A percentile compares a stretch with the other conserved stretches of the same genome.
phyloP scores from a whole-genome alignment of 2,113 vertebrate genomes.

The Paralichthys olivaceus region DNA sequence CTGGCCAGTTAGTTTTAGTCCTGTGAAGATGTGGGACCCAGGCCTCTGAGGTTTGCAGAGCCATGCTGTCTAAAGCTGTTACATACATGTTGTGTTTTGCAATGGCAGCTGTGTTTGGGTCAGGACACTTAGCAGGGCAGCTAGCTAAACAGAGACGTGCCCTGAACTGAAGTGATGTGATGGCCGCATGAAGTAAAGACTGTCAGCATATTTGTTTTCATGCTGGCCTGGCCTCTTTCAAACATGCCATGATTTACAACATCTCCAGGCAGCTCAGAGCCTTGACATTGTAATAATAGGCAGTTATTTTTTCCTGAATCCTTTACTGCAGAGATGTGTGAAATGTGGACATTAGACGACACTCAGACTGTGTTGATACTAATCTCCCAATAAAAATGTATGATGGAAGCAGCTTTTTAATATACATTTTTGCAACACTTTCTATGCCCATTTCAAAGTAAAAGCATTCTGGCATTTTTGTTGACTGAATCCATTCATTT shows the following conservation, averaged over 20 bases:
- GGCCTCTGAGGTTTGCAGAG: constrained; percentile 39
- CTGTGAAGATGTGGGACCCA: constrained; percentile 26
- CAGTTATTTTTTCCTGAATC: background rate
- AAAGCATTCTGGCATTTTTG: too few species aligned
- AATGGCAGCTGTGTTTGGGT: constrained; percentile 46
- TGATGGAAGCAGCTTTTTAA: too few species aligned
- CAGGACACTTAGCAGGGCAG: constrained; percentile 26
- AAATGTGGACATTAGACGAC: background rate
- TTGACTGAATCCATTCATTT: too few species aligned
- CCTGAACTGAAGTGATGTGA: background rate
- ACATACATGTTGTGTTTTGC: constrained; percentile 32
- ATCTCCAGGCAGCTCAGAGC: background rate
- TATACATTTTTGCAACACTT: too few species aligned
- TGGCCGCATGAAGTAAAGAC: background rate
- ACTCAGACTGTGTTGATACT: background rate
- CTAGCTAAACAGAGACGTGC: constrained; percentile 5
- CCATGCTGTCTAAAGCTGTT: constrained; percentile 20
- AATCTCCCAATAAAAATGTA: too few species aligned
- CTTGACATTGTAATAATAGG: background rate
- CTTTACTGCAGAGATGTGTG: constrained; percentile 13
- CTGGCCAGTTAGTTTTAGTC: constrained; percentile 41
- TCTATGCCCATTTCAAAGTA: too few species aligned
- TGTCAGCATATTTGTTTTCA: constrained; percentile 3
- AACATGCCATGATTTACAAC: background rate
- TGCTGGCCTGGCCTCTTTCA: background rate